Evolutionary conservation across 2,113 vertebrate genomes (phyloP), one percentile per base, ranked within the genome.

Genomic region (Neopipo cinnamomea): DNA sequence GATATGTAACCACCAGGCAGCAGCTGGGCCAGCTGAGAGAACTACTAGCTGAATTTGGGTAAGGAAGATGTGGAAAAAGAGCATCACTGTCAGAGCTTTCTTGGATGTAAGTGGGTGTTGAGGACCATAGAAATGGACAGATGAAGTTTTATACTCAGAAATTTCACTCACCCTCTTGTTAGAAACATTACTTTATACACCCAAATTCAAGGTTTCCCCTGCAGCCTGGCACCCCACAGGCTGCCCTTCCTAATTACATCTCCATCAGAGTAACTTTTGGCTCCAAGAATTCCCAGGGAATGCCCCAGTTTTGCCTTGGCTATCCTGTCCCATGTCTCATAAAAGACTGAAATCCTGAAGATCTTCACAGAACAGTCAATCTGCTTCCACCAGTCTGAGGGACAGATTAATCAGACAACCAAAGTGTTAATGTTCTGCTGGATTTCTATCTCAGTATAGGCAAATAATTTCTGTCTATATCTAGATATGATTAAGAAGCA

Each of bases 1-100:
- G 46, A 9, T n/a, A 8, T 0, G 0, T 27, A 49, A 19, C 12
- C 35, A 59, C 9, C 42, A 55, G 23, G 35, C 20, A 85, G 18
- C 15, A 67, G 8, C 1, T 74, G 42, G 16, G 14, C 7, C 28
- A 44, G 24, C 19, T 30, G 47, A 59, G 4, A 14, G n/a, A 91
- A 6, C 14, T 31, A 11, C 3, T 27, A 52, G 42, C 7, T 66
- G 55, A n/a, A 47, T 53, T 25, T 77, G 16, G 6, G 4, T 62
- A 22, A 50, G 20, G 23, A 71, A 84, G 20, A 27, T 8, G 11
- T 12, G 6, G 28, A 9, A 56, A 75, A 88, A 77, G 31, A 5
- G 0, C 9, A 84, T 41, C 20, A 39, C 5, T 25, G 30, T 56
- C 30, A 52, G 39, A 47, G 9, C 25, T 63, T 55, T 65, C 30